Evolutionary conservation across 2,113 vertebrate genomes (phyloP), one percentile per base, ranked within the genome.

Genomic region (Myiagra hebetior): DNA sequence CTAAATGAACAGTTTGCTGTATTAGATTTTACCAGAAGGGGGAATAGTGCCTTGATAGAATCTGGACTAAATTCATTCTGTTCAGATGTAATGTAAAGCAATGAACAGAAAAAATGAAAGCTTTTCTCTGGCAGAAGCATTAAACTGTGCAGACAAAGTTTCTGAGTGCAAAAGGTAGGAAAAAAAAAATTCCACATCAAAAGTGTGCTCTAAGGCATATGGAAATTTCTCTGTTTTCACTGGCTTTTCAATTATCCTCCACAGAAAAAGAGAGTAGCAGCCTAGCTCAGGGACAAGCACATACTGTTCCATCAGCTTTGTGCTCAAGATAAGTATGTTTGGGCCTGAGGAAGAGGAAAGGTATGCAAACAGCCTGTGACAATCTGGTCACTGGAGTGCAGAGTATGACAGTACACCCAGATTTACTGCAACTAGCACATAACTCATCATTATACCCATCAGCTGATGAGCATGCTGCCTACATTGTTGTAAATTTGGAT

Each of bases 331-430:
- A 65, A 96, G 24, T 59, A 53, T 72, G 23, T 31, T 46, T 70
- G 55, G 47, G 63, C 30, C 46, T 42, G 64, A 75, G 64, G 59
- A 94, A 84, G 72, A 93, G 39, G 41, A 70, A 84, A 93, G 18
- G 85, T 86, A 88, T 95, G 76, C 74, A 86, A 94, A 86, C 72
- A 75, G 67, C 15, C 90, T 92, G 90, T 88, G 88, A 64, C 91
- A 94, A 88, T 93, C 95, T 96, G 93, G 92, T 77, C 85, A 78
- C 85, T 49, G 52, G 73, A 96, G 95, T 78, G 83, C 64, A 64
- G 75, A 89, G 49, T 39, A 63, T 56, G 83, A 47, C 83, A 72
- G 30, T 64, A 22, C 31, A 64, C 7, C 22, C 49, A 87, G 86
- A 91, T 94, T 95, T 95, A 92, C 69, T 91, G 53, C 79, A 62